Base-by-base conservation (phyloP, 2,113 vertebrate genomes). In the Hemibagrus wyckioides region DNA sequence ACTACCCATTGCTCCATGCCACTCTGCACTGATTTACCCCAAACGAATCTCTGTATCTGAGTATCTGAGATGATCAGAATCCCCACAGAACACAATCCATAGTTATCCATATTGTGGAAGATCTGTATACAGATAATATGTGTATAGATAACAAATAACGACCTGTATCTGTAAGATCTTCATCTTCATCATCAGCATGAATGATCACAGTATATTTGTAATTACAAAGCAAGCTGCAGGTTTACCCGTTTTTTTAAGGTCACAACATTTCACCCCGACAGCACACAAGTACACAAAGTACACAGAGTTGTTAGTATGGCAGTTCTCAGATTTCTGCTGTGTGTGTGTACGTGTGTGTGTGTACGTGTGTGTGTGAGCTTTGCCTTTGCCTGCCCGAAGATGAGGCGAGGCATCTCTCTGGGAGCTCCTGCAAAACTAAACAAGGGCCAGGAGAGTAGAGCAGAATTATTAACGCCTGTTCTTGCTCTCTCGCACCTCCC, bases 401-500 rank as follows among this genome's bases (percentile, higher is more conserved):
- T 88, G 25, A 86, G 77, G 67, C n/a, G n/a, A 71, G 57, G 50
- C 77, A 80, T 89, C 80, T 75, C 80, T 73, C 77, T 83, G 82
- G 33, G 65, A 87, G 88, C 87, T 88, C 67, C 80, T 85, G 56
- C 83, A 88, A 90, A 81, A 90, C 82, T 57, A 86, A 83, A 80
- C 61, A 73, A 91, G 91, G 81, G 82, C 82, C 86, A 71, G 73
- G 84, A 84, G 87, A 90, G 87, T 57, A 75, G 63, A 61, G 48
- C 75, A 80, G 89, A 90, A 90, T 90, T 88, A 90, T 90, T 88
- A 86, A 88, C 61, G 41, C 79, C n/a, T 25, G 19, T 48, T 71
- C 84, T 84, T 17, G 17, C 63, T 82, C 77, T 36, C 19, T 7
- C 83, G 71, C 76, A 48, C 59, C 77, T 23, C 83, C 23, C 39